A percentile compares a stretch with the other conserved stretches of the same genome.
Evolutionary conservation across 2,797 vertebrate genomes (phyloP).

Genomic region (Uromys caudimaculatus): DNA sequence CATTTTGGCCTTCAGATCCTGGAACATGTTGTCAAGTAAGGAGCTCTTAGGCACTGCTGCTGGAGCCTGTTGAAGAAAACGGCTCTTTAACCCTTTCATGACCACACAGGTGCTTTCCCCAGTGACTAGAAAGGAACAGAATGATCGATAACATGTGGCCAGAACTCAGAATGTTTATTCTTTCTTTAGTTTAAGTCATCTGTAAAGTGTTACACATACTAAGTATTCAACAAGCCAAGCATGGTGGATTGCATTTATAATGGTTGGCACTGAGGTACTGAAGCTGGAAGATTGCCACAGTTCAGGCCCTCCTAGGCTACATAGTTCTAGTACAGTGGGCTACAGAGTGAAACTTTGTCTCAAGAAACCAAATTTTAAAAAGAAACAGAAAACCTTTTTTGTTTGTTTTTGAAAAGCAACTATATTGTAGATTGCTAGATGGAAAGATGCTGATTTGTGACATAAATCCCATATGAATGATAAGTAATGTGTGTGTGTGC

Average conservation of each 20-base stretch:
- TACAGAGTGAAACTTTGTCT: background rate
- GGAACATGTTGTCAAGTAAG: slow-evolving; percentile 99
- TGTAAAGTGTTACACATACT: background rate
- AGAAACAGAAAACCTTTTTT: background rate
- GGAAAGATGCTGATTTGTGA: slow-evolving; percentile 5
- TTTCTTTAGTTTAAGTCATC: slow-evolving; percentile 39
- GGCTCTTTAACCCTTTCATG: slow-evolving; percentile 47
- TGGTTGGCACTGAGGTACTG: no score
- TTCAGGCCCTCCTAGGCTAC: background rate
- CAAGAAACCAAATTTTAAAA: background rate
- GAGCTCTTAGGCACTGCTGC: slow-evolving; percentile 61
- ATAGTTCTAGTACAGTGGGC: background rate
- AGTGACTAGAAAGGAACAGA: slow-evolving; percentile 35
- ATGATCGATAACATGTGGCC: background rate
- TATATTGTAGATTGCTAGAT: background rate
- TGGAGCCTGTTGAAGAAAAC: slow-evolving; percentile 9
- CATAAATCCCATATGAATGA: background rate
- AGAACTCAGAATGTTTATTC: background rate
- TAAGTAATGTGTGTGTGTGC: background rate
- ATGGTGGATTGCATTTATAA: background rate
- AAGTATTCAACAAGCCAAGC: background rate
- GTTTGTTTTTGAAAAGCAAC: background rate
- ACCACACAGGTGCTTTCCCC: slow-evolving; percentile 32
- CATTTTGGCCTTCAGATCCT: slow-evolving; percentile 98
- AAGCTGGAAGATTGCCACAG: background rate